Conservation (phyloP, 2,888 invertebrate genomes). For the Torymus tubicola region DNA sequence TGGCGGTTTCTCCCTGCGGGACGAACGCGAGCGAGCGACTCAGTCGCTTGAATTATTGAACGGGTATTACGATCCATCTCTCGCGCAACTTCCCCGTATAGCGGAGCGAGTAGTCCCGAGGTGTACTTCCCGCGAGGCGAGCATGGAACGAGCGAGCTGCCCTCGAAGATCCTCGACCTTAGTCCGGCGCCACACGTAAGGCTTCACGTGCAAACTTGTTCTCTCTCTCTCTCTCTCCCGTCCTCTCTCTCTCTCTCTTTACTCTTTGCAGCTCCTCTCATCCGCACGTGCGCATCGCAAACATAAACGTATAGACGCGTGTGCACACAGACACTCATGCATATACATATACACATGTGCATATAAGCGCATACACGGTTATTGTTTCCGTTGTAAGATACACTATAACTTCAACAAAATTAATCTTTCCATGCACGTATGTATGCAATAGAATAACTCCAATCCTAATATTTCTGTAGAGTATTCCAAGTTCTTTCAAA, state of each 20-base stretch:
- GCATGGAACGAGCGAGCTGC: neutral
- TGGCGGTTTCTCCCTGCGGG: slow-evolving; percentile 28
- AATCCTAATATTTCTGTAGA: too few species aligned
- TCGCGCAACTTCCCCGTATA: slow-evolving; percentile 9
- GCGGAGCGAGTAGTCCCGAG: neutral
- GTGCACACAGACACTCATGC: neutral
- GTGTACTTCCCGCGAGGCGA: neutral
- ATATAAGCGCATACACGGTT: too few species aligned
- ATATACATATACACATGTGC: too few species aligned
- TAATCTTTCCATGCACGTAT: too few species aligned
- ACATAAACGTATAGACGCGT: neutral
- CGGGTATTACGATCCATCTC: slow-evolving; percentile 50
- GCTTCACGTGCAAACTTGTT: slow-evolving; percentile 15
- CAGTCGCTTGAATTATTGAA: slow-evolving; percentile 56
- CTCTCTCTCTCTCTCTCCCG: slow-evolving; percentile 13
- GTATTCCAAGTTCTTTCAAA: too few species aligned
- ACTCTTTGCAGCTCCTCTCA: neutral
- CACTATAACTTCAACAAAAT: too few species aligned
- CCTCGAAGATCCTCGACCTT: too few species aligned
- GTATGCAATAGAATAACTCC: too few species aligned
- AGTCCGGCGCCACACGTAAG: neutral
- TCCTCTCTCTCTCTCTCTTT: neutral
- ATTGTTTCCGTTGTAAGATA: too few species aligned
- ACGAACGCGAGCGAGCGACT: slow-evolving; percentile 15
- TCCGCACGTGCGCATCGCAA: too few species aligned